Percentiles rank a stretch among this genome's conserved stretches.
Conservation (phyloP, 1,140 invertebrate species). For the Heliconius melpomene region DNA sequence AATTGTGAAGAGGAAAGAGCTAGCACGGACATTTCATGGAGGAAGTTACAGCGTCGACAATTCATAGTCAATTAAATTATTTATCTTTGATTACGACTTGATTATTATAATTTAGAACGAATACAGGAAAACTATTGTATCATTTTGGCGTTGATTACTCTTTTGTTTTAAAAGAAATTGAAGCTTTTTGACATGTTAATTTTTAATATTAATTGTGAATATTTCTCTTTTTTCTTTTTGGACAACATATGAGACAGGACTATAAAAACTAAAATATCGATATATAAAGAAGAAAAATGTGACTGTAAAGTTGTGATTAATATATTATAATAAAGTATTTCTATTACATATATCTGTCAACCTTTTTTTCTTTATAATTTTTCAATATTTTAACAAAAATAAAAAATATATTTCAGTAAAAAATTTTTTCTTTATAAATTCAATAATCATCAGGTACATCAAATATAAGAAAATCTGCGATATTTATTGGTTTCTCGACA, state of each 20-base stretch:
- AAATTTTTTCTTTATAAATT: not conserved
- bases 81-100: not conserved
- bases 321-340: no score
- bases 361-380: no score
- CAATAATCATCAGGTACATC: conserved; percentile 51
- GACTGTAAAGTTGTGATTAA: no score
- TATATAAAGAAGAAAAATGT: no score
- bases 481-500: conserved; percentile 32
- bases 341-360: no score
- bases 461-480: conserved; percentile 47
- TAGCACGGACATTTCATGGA: conserved; percentile 35
- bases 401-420: not conserved
- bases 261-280: not conserved
- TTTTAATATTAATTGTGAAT: no score
- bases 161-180: not conserved
- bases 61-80: conserved; percentile 20
- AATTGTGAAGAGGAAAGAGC: conserved; percentile 32
- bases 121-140: not conserved
- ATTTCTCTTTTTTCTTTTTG: no score
- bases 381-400: not conserved
- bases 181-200: no score
- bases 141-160: not conserved
- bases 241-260: not conserved
- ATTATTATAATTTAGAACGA: not conserved
- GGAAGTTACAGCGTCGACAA: conserved; percentile 45